Percentiles rank a stretch among this genome's conserved stretches.
Conservation (phyloP, 2,113 vertebrate genomes). For the Ciconia stormi region DNA sequence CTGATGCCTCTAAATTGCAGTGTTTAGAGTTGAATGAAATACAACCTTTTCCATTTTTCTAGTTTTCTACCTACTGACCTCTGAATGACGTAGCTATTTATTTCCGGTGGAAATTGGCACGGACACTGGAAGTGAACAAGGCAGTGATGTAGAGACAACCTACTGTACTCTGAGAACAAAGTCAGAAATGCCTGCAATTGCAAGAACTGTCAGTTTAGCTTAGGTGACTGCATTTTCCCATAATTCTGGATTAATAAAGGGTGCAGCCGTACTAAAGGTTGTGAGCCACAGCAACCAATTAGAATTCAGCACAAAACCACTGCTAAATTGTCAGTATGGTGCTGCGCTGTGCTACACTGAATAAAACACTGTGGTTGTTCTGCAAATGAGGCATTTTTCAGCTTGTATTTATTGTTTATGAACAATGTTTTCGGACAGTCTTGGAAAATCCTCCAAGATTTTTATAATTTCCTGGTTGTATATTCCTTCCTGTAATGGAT, state of each 20-base stretch:
- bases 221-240: background rate
- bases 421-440: background rate
- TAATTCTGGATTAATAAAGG: background rate
- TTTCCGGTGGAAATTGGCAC: background rate
- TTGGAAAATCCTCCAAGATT: background rate
- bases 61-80: background rate
- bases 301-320: background rate
- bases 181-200: background rate
- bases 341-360: background rate
- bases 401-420: background rate
- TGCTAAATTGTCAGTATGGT: background rate
- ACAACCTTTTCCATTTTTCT: background rate
- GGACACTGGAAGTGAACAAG: background rate
- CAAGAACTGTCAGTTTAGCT: background rate
- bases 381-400: background rate
- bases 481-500: background rate
- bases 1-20: background rate
- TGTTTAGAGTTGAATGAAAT: background rate
- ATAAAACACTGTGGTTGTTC: background rate
- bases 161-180: background rate
- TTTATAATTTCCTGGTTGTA: background rate
- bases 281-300: accelerated
- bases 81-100: background rate
- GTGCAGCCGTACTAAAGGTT: background rate
- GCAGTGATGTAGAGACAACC: background rate